Evolutionary conservation across 2,797 vertebrate genomes (phyloP), one percentile per base, ranked within the genome.

Genomic region (Staurois parvus): DNA sequence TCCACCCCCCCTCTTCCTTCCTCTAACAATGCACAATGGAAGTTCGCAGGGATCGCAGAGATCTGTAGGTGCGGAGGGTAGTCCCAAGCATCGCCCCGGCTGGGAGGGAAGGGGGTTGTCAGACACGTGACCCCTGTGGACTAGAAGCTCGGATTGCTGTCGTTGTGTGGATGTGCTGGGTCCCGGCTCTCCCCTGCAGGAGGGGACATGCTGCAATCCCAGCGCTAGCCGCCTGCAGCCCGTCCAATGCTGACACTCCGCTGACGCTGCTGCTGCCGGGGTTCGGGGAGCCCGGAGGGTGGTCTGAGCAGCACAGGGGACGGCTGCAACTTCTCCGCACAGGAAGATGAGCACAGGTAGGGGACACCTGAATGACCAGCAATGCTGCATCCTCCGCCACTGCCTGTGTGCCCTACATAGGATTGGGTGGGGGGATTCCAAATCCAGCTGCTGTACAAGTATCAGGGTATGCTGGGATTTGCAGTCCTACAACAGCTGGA

Each of bases 151-250:
- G 80, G 29, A 77, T 85, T 70, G 91, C 80, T 17, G 62, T 78
- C 81, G 1, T 79, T 92, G 93, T 91, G 91, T 59, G 52, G 52
- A 59, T 24, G 4, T 24, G 52, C 21, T 59, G 52, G 52, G 19
- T 59, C 52, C 45, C 45, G 15, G 13, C 10, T 19, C 17, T 48
- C 94, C 94, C 90, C 91, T 89, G 91, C 92, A 91, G 92, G 93
- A 94, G 94, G 91, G 90, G 90, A 91, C 91, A 94, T 94, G 92
- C 26, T 32, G 21, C 40, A 11, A 15, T 29, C 29, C 21, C 42
- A 45, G 42, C 42, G 42, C 42, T 45, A 12, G 48, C 48, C 4
- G 48, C 52, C 52, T 21, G 52, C 30, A 72, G 12, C 17, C 79
- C 73, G 79, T 30, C 70, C 62, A 69, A 62, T 59, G 52, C 52